Percentiles rank a stretch among this genome's conserved stretches.
Evolutionary conservation across 2,888 invertebrate genomes (phyloP).

Genomic region (Leptothorax acervorum): DNA sequence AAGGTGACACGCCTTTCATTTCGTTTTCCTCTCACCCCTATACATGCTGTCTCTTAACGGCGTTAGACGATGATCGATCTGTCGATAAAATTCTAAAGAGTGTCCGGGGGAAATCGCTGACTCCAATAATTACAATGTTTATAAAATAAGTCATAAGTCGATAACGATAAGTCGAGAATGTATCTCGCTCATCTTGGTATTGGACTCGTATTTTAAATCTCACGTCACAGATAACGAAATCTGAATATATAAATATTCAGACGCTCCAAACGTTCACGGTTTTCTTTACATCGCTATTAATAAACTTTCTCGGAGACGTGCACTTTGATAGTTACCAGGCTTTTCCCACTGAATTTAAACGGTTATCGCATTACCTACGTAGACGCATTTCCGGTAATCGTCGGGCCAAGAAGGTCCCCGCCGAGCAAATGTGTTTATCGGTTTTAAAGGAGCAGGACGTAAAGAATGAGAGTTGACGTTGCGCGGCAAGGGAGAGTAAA

Average conservation of each 20-base stretch:
- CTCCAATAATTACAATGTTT: not conserved
- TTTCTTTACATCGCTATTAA: not conserved
- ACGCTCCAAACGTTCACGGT: not conserved
- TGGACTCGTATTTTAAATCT: not conserved
- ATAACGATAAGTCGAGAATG: not conserved
- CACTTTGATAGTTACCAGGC: slow-evolving; percentile 27
- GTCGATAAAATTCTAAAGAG: slow-evolving; percentile 49
- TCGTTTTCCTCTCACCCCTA: slow-evolving; percentile 24
- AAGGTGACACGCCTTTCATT: slow-evolving; percentile 56
- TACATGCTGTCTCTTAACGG: slow-evolving; percentile 21
- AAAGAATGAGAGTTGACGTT: slow-evolving; percentile 32
- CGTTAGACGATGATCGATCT: slow-evolving; percentile 41
- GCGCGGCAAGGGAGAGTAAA: slow-evolving; percentile 46
- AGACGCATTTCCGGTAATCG: slow-evolving; percentile 64
- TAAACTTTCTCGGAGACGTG: slow-evolving; percentile 10
- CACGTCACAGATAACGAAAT: not conserved
- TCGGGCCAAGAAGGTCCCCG: slow-evolving; percentile 45
- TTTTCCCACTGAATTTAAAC: slow-evolving; percentile 34
- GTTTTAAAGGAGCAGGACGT: slow-evolving; percentile 59
- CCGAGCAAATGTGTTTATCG: slow-evolving; percentile 70
- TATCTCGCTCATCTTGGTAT: too few species aligned
- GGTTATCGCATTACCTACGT: slow-evolving; percentile 26
- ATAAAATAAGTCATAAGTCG: slow-evolving; percentile 6
- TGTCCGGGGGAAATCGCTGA: not conserved
- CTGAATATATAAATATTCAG: not conserved